Conservation (phyloP, 2,797 vertebrate species). For the Lepus townsendii region DNA sequence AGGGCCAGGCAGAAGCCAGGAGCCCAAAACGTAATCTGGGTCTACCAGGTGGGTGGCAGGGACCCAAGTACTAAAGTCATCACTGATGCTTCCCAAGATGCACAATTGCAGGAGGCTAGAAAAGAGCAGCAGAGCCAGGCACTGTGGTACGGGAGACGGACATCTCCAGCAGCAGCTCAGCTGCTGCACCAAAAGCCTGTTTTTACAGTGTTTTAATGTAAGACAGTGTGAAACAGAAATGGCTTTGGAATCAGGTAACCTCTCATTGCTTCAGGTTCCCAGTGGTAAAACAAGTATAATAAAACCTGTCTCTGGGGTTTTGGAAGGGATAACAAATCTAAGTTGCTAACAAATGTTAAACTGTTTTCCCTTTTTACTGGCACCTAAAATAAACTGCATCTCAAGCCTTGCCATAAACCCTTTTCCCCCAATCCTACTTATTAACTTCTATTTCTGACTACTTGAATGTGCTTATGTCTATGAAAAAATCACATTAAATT, state of each 20-base stretch:
- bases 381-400: slow-evolving; percentile 60
- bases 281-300: neutral
- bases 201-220: neutral
- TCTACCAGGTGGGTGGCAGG: too few species aligned
- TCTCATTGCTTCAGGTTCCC: slow-evolving; percentile 29
- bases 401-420: neutral
- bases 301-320: slow-evolving; percentile 27
- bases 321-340: neutral
- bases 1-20: too few species aligned
- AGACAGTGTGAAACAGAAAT: neutral
- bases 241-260: slow-evolving; percentile 18
- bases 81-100: too few species aligned
- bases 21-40: too few species aligned
- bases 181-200: neutral
- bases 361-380: slow-evolving; percentile 34
- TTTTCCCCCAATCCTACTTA: neutral
- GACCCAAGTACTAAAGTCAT: too few species aligned
- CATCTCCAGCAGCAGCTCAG: too few species aligned
- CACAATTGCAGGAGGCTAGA: too few species aligned
- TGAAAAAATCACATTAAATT: slow-evolving; percentile 55
- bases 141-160: too few species aligned
- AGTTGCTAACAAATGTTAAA: slow-evolving; percentile 55
- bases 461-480: neutral
- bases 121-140: too few species aligned
- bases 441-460: neutral